Evolutionary conservation across 2,888 invertebrate species (phyloP), one percentile per base, ranked within the genome.

Genomic region (Oxytorus armatus): DNA sequence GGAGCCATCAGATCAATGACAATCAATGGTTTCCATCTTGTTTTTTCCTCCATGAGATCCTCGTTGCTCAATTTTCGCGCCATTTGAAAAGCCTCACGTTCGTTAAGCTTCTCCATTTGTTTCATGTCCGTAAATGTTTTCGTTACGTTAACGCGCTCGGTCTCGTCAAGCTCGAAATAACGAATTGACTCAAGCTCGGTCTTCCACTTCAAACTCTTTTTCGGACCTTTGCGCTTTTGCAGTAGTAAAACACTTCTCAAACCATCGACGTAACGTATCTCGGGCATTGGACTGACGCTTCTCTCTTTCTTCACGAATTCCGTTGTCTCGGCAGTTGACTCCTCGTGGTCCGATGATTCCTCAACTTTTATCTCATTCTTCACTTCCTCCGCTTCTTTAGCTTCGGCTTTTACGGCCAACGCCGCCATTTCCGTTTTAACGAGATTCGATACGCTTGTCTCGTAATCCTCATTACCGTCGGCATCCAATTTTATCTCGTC

Each of bases 151-250:
- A 98, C 97, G 89, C 99, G 94, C 92, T 99, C 99, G 14, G 96
- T 98, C 92, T 98, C 98, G 92, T 99, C 98, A 85, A 98, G 92
- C 92, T 98, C 98, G 92, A 99, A 99, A 92, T 95, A 98, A 87
- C 96, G 95, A 75, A 97, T 93, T 88, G 96, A 95, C 86, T 96
- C 96, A 36, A 99, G 93, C 77, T 98, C 97, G 2, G 95, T 94
- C 88, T 96, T 96, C 96, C 97, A 98, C 88, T 95, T 95, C 3
- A 96, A 94, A 85, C 95, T 94, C 91, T 96, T 96, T 90, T 96
- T 97, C 2, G 96, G 96, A 1, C 96, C 96, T 90, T 95, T 96
- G 84, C 94, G 94, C 85, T 96, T 95, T 80, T 96, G 95, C 85
- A 95, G 93, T 86, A 96, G 93, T 7, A 97, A 92, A 23, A 96